phyloP scores from a whole-genome alignment of 53 echinoderm and acorn worm genomes.

The Astropecten irregularis region DNA sequence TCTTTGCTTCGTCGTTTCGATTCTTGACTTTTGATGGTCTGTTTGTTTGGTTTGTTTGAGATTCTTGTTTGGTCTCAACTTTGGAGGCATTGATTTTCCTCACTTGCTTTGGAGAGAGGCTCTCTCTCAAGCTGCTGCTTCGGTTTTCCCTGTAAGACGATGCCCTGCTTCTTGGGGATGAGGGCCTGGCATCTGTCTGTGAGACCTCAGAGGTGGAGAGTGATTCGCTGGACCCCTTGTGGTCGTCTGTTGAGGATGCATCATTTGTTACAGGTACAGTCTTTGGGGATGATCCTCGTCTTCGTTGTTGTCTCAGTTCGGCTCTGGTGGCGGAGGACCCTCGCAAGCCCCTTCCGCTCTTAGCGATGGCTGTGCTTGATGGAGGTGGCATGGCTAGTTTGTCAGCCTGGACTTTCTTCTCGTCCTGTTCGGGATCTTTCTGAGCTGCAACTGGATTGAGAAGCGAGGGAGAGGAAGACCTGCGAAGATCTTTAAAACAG shows the following conservation, averaged over 20 bases:
- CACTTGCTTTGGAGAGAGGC: neutral
- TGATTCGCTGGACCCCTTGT: neutral
- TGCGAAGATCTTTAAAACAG: neutral
- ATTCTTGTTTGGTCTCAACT: neutral
- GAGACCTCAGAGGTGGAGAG: slow-evolving; percentile 1
- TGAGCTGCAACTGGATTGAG: neutral
- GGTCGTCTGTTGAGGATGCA: neutral
- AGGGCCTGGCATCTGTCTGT: slow-evolving; percentile 9
- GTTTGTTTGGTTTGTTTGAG: neutral
- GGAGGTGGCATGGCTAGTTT: slow-evolving; percentile 80
- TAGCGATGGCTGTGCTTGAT: slow-evolving; percentile 32
- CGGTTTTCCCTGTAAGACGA: slow-evolving; percentile 26
- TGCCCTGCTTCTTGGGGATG: slow-evolving; percentile 10
- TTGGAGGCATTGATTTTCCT: neutral
- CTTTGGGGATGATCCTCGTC: neutral
- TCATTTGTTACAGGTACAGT: neutral
- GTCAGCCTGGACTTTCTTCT: slow-evolving; percentile 36
- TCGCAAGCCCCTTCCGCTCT: slow-evolving; percentile 13
- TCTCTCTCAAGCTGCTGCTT: slow-evolving; percentile 19
- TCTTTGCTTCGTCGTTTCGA: neutral
- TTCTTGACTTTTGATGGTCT: neutral
- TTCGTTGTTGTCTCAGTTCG: neutral
- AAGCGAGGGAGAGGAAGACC: slow-evolving; percentile 9
- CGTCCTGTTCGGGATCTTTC: neutral
- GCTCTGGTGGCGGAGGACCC: slow-evolving; percentile 28